Evolutionary conservation across 1,140 invertebrate genomes (phyloP), one percentile per base, ranked within the genome.

Genomic region (Drosophila gunungcola): DNA sequence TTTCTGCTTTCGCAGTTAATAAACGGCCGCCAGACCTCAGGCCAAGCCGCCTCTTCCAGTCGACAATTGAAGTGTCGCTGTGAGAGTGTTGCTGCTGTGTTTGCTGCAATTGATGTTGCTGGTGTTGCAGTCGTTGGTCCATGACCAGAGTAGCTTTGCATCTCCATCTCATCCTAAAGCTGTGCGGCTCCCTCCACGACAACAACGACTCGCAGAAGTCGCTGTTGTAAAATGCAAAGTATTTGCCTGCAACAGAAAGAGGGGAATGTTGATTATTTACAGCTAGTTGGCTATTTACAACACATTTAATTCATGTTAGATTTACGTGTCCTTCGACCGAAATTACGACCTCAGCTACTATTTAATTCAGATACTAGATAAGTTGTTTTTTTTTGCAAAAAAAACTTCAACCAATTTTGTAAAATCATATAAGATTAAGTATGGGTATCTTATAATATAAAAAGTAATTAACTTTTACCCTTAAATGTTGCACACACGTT

Each of bases 121-220:
- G 48, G 3, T 25, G 43, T 13, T 73, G 62, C 36, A 78, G 74
- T 73, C 69, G 60, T 85, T 89, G 90, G 90, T 91, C 86, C 73
- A 86, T 56, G 83, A 90, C 90, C 90, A 89, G 85, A 68, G 65
- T 72, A 70, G 73, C 78, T 88, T 90, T 90, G 90, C 90, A 91
- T 78, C 88, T 89, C 90, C 90, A 91, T 91, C 89, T 91, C 90
- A 91, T 91, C 90, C 74, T 90, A 85, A 89, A 91, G 90, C 90
- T 80, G 89, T 91, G 55, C 52, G 49, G 56, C 80, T 52, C 46
- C 49, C 55, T 69, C 41, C 34, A 62, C 54, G 46, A 58, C 64
- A 79, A 76, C 64, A 65, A 70, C 68, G 75, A 73, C 73, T 60
- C 29, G 16, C 38, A 32, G 34, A 25, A 36, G 52, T 60, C 43